phyloP scores from a whole-genome alignment of 2,113 vertebrate genomes.

The Hipposideros armiger region DNA sequence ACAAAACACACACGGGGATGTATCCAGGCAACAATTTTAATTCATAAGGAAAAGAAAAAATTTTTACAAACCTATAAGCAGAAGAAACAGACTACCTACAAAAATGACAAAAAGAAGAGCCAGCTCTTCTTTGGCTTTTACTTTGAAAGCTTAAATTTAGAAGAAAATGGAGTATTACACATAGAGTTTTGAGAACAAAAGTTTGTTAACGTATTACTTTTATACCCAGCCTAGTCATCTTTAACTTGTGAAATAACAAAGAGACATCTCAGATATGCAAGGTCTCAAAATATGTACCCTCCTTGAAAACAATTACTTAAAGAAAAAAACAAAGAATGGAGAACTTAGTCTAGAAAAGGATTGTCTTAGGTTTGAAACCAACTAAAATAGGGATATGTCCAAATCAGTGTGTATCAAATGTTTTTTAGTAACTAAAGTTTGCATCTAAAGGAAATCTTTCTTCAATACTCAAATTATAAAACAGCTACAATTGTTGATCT shows the following conservation, averaged over 20 bases:
- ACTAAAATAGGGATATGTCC: neutral
- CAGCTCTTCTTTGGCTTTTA: slow-evolving; percentile 51
- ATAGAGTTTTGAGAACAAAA: slow-evolving; percentile 47
- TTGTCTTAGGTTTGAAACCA: neutral
- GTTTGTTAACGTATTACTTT: slow-evolving; percentile 62
- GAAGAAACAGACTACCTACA: slow-evolving; percentile 63
- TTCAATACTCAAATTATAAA: slow-evolving; percentile 41
- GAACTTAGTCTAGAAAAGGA: neutral
- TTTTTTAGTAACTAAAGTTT: slow-evolving; percentile 40
- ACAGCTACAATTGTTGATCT: neutral
- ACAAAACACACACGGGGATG: slow-evolving; percentile 57
- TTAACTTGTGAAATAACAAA: slow-evolving; percentile 47
- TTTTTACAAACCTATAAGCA: slow-evolving; percentile 63
- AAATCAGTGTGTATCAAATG: neutral
- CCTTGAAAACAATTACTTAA: neutral
- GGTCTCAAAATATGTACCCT: neutral
- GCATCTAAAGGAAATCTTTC: neutral
- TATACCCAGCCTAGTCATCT: slow-evolving; percentile 71
- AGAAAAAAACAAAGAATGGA: slow-evolving; percentile 1
- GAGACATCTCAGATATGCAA: slow-evolving; percentile 43
- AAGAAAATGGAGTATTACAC: slow-evolving; percentile 52
- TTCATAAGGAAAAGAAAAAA: slow-evolving; percentile 72
- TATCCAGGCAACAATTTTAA: slow-evolving; percentile 70
- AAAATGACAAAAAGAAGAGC: slow-evolving; percentile 51
- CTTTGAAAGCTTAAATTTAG: slow-evolving; percentile 66